Base-by-base conservation (phyloP, 2,888 invertebrate species). In the Capitulum mitella region DNA sequence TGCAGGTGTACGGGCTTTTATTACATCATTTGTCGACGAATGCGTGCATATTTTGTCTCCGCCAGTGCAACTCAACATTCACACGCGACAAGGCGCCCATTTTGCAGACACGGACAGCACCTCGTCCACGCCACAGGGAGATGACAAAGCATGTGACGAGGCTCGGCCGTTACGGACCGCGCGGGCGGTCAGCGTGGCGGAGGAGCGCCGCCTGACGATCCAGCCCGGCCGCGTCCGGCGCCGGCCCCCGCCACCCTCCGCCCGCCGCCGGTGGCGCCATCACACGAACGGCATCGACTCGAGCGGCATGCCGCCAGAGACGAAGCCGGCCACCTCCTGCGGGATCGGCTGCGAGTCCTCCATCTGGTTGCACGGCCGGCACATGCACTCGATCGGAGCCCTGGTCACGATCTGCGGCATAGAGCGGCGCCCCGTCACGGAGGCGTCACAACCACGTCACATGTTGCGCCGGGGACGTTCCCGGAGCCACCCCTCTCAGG, bases 301-400 rank as follows among this genome's bases (percentile, higher is more conserved):
- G 29, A 76, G 43, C 46, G 75, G 46, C 46, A 76, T 46, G 29
- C 29, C 32, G 29, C 46, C 75, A 46, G 75, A n/a, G 51, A 81
- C 81, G 79, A 81, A 94, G 64, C 93, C 93, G 78, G 93, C 92
- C 70, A 95, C 91, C 88, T 96, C 95, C 87, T 95, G 95, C 3
- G 95, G 95, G 81, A 95, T 89, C 75, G 95, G 91, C 3, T 94
- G 90, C 83, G 92, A 92, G 86, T 95, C 94, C 85, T 96, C 95
- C 12, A 95, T 90, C 26, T 91, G 92, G 0, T 94, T 93, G 85
- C 96, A 96, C 0, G 96, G 95, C 54, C 96, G 90, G 84, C 96
- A 96, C 95, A 96, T 95, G 84, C 96, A 96, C 85, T 95, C 95
- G 78, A 95, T 86, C 0, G 96, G 96, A 26, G 95, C 95, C 86